Evolutionary conservation across 1,140 invertebrate species (phyloP), one percentile per base, ranked within the genome.

Genomic region (Eupristina koningsbergeri): DNA sequence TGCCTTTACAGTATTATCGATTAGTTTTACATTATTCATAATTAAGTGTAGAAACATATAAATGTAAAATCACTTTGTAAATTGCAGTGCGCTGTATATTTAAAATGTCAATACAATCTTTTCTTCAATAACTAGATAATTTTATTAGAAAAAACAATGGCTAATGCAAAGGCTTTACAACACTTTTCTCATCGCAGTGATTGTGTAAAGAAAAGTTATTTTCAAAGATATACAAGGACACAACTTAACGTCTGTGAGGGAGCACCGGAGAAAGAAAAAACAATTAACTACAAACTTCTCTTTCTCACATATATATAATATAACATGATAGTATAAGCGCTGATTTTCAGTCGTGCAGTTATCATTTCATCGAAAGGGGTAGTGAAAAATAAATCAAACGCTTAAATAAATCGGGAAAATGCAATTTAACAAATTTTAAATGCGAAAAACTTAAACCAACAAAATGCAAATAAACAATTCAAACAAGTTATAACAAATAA

Each of bases 401-500:
- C 45, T 69, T 41, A 29, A 36, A 81, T 45, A 41, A 29, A 64
- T 39, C 61, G 34, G 47, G 34, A 83, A 29, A 83, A 69, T 77
- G 74, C 58, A 50, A 71, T 78, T 83, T 67, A 39, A 76, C 15
- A 39, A 83, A 71, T 71, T 83, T 39, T 83, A 83, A 83, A 83
- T 77, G 75, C 81, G 36, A 61, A 83, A 83, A 82, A 69, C 34
- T 69, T 76, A 22, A 82, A 78, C 19, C 73, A 86, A 83, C n/a
- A 79, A 86, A 73, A 81, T 77, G 11, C 22, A 80, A 84, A 84
- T 71, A 80, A 74, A 84, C 63, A 69, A 78, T 80, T 50, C 26
- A 64, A 71, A 81, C 58, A 83, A 82, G 75, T 80, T 83, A 84
- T 69, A 58, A 81, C 39, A 86, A 81, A 83, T 69, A 82, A 85